Conservation (phyloP, 2,797 vertebrate species). For the Ciconia nigra region DNA sequence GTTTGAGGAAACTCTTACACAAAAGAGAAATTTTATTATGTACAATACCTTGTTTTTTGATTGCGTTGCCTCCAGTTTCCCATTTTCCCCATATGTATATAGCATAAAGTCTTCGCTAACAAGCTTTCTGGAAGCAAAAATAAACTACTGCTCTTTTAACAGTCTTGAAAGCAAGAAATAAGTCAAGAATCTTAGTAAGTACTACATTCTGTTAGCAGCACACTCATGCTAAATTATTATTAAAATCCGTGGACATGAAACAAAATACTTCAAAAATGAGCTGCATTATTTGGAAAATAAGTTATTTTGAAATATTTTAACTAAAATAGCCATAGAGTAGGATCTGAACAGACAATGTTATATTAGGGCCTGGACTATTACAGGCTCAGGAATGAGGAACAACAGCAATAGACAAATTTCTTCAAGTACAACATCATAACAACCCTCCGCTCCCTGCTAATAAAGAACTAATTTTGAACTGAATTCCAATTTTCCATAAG, state of each 20-base stretch:
- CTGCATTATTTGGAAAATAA: background rate
- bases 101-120: slow-evolving; percentile 79
- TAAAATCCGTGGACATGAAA: background rate
- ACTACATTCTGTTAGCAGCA: background rate
- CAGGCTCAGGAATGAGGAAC: background rate
- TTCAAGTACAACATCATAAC: background rate
- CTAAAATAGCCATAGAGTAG: background rate
- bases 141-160: background rate
- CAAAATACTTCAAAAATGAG: background rate
- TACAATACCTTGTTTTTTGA: slow-evolving; percentile 61
- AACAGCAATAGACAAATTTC: background rate
- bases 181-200: background rate
- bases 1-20: background rate
- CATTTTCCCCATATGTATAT: slow-evolving; percentile 64
- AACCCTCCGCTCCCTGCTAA: background rate
- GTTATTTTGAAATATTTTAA: background rate
- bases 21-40: background rate
- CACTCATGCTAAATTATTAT: background rate
- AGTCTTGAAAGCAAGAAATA: background rate
- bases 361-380: background rate
- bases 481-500: background rate
- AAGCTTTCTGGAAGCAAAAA: slow-evolving; percentile 79
- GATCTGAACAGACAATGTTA: background rate
- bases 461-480: background rate
- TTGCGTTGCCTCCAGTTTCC: slow-evolving; percentile 51